Percentiles rank a stretch among this genome's conserved stretches.
These are phyloP conservation scores for Leptopilina myrica DNA, from an alignment of 2,888 invertebrate genomes.

Conservation along the genomic window DNA sequence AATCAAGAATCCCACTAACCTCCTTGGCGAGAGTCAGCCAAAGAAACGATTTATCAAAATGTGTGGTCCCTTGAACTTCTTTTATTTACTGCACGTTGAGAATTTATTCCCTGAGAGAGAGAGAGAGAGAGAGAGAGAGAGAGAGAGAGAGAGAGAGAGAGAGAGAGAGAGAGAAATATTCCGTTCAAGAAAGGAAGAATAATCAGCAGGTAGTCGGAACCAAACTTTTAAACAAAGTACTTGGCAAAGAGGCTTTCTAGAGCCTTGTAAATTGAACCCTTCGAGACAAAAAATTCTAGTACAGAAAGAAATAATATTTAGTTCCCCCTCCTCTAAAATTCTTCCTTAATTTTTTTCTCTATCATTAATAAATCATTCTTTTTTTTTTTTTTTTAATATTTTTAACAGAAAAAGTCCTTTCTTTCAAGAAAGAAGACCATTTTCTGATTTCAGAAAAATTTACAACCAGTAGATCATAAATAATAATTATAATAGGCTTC, in stretches of 20 bases:
- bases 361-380: too few relatives aligned
- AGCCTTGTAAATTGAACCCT: background rate
- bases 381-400: too few relatives aligned
- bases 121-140: background rate
- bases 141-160: background rate
- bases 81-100: background rate
- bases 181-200: background rate
- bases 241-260: background rate
- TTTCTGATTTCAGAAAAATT: too few relatives aligned
- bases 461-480: too few relatives aligned
- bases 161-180: background rate
- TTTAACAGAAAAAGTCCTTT: too few relatives aligned
- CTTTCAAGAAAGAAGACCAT: too few relatives aligned
- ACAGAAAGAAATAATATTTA: too few relatives aligned
- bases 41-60: slow-evolving; percentile 52
- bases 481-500: too few relatives aligned
- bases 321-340: background rate
- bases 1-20: slow-evolving; percentile 73
- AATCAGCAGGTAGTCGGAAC: slow-evolving; percentile 20
- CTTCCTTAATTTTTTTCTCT: background rate
- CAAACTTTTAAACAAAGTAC: background rate
- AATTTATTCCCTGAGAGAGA: background rate
- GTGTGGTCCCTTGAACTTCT: background rate
- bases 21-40: slow-evolving; percentile 66
- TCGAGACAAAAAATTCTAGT: background rate